phyloP scores from a whole-genome alignment of 2,888 invertebrate genomes.

The Hirtodrosophila trivittata region DNA sequence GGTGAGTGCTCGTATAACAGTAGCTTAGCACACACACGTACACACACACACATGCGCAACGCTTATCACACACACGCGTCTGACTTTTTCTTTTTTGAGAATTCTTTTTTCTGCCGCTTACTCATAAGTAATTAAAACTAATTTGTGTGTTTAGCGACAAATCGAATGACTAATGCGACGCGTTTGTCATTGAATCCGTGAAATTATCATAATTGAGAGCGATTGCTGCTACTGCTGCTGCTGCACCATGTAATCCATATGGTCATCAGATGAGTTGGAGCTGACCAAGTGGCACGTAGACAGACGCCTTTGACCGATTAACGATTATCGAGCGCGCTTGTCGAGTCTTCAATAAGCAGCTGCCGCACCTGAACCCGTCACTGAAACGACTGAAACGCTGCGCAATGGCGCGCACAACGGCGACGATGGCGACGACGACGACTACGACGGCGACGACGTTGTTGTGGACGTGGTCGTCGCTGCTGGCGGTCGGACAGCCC shows the following conservation, averaged over 20 bases:
- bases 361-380: slow-evolving; percentile 78
- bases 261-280: not conserved
- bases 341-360: slow-evolving; percentile 37
- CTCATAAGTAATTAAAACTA: slow-evolving; percentile 7
- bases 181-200: slow-evolving; percentile 27
- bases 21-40: slow-evolving; percentile 14
- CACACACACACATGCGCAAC: slow-evolving; percentile 12
- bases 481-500: slow-evolving; percentile 17
- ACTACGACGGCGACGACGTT: slow-evolving; percentile 3
- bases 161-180: slow-evolving; percentile 26
- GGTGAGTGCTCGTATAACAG: not conserved
- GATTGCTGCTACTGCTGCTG: no score
- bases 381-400: slow-evolving; percentile 67
- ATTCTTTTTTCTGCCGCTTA: slow-evolving; percentile 9
- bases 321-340: slow-evolving; percentile 7
- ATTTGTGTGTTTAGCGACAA: slow-evolving; percentile 14
- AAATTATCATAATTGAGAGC: slow-evolving; percentile 16
- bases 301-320: slow-evolving; percentile 53
- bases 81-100: not conserved
- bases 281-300: slow-evolving; percentile 31
- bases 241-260: no score
- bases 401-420: slow-evolving; percentile 25
- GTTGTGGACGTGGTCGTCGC: slow-evolving; percentile 12
- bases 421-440: slow-evolving; percentile 16
- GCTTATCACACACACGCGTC: not conserved